Percentiles rank a stretch among this genome's conserved stretches.
phyloP scores from a whole-genome alignment of 2,797 vertebrate species.

The Alcedo quadribrachys region DNA sequence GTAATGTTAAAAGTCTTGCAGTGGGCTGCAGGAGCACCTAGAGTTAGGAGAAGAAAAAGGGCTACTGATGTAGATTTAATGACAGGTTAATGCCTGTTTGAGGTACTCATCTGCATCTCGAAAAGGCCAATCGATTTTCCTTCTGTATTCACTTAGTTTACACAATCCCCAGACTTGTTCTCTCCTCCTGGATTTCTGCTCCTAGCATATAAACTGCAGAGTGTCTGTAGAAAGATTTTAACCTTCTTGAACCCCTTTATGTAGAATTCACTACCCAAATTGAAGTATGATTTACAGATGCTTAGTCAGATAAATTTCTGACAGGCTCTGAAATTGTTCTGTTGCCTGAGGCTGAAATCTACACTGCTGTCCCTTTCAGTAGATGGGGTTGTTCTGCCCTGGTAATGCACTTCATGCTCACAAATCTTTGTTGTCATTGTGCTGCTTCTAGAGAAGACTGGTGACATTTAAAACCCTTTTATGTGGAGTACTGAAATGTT shows the following conservation, averaged over 20 bases:
- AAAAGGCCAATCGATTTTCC: background rate
- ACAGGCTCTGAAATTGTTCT: background rate
- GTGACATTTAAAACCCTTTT: background rate
- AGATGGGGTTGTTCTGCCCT: background rate
- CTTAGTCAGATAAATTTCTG: background rate
- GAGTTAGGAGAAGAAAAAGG: background rate
- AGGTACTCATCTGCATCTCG: background rate
- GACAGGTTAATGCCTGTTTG: background rate
- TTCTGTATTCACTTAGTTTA: background rate
- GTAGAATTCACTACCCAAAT: background rate
- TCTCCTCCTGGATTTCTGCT: background rate
- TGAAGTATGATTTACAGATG: background rate
- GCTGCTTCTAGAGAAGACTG: background rate
- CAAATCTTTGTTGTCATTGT: fast-evolving
- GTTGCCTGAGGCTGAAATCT: background rate
- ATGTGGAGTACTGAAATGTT: fast-evolving
- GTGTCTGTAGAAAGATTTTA: background rate
- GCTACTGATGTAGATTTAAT: background rate
- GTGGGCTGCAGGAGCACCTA: background rate
- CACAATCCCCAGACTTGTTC: background rate
- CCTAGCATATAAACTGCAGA: background rate
- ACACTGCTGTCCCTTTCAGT: background rate
- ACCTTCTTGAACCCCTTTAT: background rate
- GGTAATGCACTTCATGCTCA: background rate
- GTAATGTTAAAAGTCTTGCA: background rate